These are phyloP conservation scores for Hafferia zeledoni DNA, from an alignment of 2,797 vertebrate species.

Conservation along the genomic window DNA sequence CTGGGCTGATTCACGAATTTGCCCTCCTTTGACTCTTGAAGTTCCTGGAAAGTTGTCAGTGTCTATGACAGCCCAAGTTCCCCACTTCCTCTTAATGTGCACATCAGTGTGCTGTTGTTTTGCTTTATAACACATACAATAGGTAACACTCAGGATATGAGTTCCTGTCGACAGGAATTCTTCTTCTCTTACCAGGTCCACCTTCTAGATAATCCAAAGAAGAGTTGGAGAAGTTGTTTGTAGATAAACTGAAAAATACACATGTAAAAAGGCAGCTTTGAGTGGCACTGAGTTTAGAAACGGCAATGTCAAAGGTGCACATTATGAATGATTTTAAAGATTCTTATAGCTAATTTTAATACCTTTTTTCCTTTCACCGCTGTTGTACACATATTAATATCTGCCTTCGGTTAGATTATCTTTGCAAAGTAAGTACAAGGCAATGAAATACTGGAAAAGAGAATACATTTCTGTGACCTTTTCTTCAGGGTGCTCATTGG, in stretches of 20 bases:
- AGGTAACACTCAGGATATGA: background rate
- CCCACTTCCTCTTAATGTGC: background rate
- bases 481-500: background rate
- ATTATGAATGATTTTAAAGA: background rate
- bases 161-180: background rate
- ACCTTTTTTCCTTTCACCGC: background rate
- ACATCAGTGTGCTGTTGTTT: background rate
- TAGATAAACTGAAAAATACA: background rate
- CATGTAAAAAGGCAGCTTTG: background rate
- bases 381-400: background rate
- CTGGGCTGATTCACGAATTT: background rate
- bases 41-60: conserved; percentile 29
- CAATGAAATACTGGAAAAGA: background rate
- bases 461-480: background rate
- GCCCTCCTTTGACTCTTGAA: background rate
- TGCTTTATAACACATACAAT: background rate
- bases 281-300: background rate
- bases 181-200: background rate
- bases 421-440: background rate
- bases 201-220: background rate
- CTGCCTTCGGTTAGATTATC: background rate
- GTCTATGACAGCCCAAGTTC: background rate
- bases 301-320: background rate
- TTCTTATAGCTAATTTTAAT: background rate
- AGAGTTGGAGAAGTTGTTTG: background rate